A percentile compares a stretch with the other conserved stretches of the same genome.
phyloP scores from a whole-genome alignment of 2,113 vertebrate genomes.

The Paramisgurnus dabryanus region DNA sequence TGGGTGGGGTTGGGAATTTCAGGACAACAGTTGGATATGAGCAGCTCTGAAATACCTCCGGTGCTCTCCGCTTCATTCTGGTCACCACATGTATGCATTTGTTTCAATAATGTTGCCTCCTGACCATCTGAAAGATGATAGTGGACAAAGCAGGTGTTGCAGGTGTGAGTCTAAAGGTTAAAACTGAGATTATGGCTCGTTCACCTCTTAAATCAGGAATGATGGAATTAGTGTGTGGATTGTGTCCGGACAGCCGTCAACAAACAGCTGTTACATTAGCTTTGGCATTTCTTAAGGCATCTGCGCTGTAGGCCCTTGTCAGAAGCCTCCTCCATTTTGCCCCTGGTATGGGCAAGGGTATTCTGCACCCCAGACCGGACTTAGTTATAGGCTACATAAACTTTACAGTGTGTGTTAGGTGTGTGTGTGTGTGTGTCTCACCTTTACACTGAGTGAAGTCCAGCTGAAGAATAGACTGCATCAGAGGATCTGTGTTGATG shows the following conservation, averaged over 20 bases:
- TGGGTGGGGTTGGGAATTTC: constrained; percentile 2
- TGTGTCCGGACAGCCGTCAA: not conserved
- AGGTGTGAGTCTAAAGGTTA: constrained; percentile 40
- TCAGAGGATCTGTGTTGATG: constrained; percentile 87
- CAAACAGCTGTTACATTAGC: too few species aligned
- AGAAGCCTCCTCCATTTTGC: too few species aligned
- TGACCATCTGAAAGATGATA: constrained; percentile 75
- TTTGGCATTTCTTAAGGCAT: too few species aligned
- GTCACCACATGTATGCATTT: constrained; percentile 66
- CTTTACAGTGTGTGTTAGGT: too few species aligned
- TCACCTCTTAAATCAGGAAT: constrained; percentile 16
- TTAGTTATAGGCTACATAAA: too few species aligned
- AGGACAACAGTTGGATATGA: constrained; percentile 29
- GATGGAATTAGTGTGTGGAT: constrained; percentile 3
- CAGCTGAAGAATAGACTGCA: constrained; percentile 93
- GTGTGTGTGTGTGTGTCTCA: constrained; percentile 61
- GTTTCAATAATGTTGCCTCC: constrained; percentile 72
- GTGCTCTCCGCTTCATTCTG: constrained; percentile 66
- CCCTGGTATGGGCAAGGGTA: too few species aligned
- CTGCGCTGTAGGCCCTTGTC: too few species aligned
- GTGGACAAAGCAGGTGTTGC: constrained; percentile 55
- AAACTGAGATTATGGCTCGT: constrained; percentile 39
- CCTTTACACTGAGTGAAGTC: constrained; percentile 97
- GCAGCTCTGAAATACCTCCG: constrained; percentile 74
- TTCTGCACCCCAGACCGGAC: too few species aligned